Base-by-base conservation (phyloP, 2,113 vertebrate species). In the Egretta garzetta region DNA sequence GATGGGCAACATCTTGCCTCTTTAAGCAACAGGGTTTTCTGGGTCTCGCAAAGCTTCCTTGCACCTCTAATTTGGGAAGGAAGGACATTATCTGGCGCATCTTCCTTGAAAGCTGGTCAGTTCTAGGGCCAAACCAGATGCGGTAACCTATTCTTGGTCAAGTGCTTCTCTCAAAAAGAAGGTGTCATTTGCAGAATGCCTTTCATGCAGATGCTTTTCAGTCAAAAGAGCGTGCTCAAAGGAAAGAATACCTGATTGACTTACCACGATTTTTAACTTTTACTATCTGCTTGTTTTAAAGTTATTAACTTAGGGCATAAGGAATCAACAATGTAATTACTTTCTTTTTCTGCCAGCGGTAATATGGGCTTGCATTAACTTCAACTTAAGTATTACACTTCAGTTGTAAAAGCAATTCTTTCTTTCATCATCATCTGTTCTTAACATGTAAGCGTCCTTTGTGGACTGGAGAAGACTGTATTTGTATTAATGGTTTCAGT, bases 141-240 rank as follows among this genome's bases (percentile, higher is more conserved):
- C 32, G 56, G 6, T 12, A 7, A 28, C 23, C 7, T 32, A 0
- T 22, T 30, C 8, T 47, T 56, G 30, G 7, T 20, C 14, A 3
- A 8, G 19, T 22, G 43, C 14, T 47, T 8, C 26, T 66, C 56
- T 47, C 13, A 10, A 12, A 55, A 58, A 56, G 12, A 5, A 50
- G 7, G 1, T 19, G 19, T 45, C 21, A 4, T 18, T 23, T 52
- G 26, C 60, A 74, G 39, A 53, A 56, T 53, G 26, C 17, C 20
- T 60, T 76, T 64, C n/a, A 1, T n/a, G 16, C 14, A 35, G 30
- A 3, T 23, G 45, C 32, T 12, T 45, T 7, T 35, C 28, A 55
- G 32, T 12, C n/a, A 41, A 17, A 74, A 56, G 18, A 12, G 4
- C 2, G 2, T 53, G 41, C 45, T 87, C 26, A 73, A 27, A 35